Evolutionary conservation across 2,113 vertebrate genomes (phyloP), one percentile per base, ranked within the genome.

Genomic region (Microtus richardsoni): DNA sequence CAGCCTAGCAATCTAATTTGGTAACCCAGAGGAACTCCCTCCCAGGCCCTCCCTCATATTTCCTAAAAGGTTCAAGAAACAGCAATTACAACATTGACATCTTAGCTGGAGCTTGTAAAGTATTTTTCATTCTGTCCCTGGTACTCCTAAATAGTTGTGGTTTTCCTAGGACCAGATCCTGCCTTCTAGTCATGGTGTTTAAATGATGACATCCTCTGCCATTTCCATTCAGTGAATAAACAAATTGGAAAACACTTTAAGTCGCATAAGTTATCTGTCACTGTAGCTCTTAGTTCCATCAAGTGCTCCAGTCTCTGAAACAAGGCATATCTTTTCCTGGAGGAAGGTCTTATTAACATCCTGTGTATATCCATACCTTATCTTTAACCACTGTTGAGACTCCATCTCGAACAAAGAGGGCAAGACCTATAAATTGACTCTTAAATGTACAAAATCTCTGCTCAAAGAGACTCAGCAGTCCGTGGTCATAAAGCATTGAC

Each of bases 1-100:
- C 93, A 97, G 80, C 74, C 97, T 89, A 36, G 92, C 96, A 98
- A 98, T 98, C 96, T 96, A 97, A 97, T 90, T 94, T 80, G 87
- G 87, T 97, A 97, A 97, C 97, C 52, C 28, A 92, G 95, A 98
- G 97, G 96, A 97, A 96, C 96, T 97, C 98, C 96, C 94, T 97
- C 96, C 94, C 91, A 95, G 95, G 30, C 64, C 85, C 80, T 98
- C 93, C 98, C 96, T 98, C 66, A 41, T 41, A 52, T 52, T 98
- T 97, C 93, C 88, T 97, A 97, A 98, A 98, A 97, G 95, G 54
- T 71, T 95, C 87, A 62, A 88, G 75, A 91, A 95, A 60, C 33
- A 97, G 47, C 80, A 96, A 66, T 93, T 96, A 79, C 60, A 96
- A 66, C 87, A 90, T 8, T 77, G 60, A 79, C 96, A 77, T 86